A percentile compares a stretch with the other conserved stretches of the same genome.
Conservation (phyloP, 1,140 invertebrate genomes). For the Euborellia annulipes region DNA sequence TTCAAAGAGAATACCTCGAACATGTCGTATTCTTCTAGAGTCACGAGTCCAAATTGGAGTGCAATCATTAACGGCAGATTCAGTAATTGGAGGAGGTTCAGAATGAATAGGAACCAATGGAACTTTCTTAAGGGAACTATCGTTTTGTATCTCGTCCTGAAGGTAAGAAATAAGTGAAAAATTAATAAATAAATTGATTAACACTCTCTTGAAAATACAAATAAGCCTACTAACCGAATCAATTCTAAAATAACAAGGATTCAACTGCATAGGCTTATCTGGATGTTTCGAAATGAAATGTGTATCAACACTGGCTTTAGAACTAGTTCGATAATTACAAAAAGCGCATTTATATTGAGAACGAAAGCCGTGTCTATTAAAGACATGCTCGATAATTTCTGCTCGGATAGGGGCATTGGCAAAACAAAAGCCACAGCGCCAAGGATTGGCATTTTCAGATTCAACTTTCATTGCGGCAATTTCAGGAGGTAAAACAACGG, state of each 20-base stretch:
- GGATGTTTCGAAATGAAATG: constrained; percentile 37
- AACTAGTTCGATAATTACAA: constrained; percentile 39
- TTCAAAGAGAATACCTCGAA: constrained; percentile 39
- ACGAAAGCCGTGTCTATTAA: constrained; percentile 38
- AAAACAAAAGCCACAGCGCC: constrained; percentile 52
- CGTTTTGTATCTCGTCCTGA: constrained; percentile 13
- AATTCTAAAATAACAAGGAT: constrained; percentile 14
- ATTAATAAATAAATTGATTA: no score
- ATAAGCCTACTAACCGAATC: no score
- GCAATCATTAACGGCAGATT: constrained; percentile 24
- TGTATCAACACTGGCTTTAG: constrained; percentile 34
- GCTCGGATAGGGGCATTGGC: constrained; percentile 39
- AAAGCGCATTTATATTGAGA: constrained; percentile 47
- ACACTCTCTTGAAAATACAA: no score
- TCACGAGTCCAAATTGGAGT: constrained; percentile 41
- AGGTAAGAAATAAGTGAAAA: no score
- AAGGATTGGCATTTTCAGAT: constrained; percentile 21
- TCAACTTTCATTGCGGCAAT: no score
- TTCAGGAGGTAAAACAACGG: no score
- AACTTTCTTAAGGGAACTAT: constrained; percentile 19
- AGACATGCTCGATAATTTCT: constrained; percentile 39
- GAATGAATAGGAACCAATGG: constrained; percentile 10
- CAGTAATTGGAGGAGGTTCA: no score
- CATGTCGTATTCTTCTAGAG: constrained; percentile 36
- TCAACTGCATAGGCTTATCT: constrained; percentile 19